These are phyloP conservation scores for Calcarius lapponicus DNA, from an alignment of 2,797 vertebrate species.

Conservation along the genomic window DNA sequence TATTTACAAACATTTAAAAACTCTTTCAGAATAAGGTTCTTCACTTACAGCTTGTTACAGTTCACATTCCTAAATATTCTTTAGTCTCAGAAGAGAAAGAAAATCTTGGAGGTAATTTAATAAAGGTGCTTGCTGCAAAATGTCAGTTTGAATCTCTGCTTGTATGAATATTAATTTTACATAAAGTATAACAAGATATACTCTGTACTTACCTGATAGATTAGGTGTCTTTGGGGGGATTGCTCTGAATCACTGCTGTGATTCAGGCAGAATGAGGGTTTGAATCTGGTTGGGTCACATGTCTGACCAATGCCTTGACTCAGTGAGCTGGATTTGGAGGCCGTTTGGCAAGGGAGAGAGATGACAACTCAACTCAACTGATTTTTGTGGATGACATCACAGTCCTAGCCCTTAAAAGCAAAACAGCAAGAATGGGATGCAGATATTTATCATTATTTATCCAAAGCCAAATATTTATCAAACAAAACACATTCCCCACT, in stretches of 20 bases:
- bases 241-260: neutral
- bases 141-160: neutral
- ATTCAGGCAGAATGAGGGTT: neutral
- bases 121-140: neutral
- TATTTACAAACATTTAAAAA: neutral
- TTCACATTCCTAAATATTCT: neutral
- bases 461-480: neutral
- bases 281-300: neutral
- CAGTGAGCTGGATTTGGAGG: neutral
- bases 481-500: neutral
- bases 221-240: neutral
- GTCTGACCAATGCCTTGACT: neutral
- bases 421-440: neutral
- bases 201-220: neutral
- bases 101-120: neutral
- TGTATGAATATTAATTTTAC: neutral
- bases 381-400: neutral
- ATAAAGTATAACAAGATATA: neutral
- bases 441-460: neutral
- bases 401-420: neutral
- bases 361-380: neutral
- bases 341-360: accelerated
- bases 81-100: neutral
- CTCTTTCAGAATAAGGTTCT: neutral
- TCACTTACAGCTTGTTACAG: neutral